phyloP scores from a whole-genome alignment of 2,888 invertebrate genomes.

The Drosophila aldrichi region DNA sequence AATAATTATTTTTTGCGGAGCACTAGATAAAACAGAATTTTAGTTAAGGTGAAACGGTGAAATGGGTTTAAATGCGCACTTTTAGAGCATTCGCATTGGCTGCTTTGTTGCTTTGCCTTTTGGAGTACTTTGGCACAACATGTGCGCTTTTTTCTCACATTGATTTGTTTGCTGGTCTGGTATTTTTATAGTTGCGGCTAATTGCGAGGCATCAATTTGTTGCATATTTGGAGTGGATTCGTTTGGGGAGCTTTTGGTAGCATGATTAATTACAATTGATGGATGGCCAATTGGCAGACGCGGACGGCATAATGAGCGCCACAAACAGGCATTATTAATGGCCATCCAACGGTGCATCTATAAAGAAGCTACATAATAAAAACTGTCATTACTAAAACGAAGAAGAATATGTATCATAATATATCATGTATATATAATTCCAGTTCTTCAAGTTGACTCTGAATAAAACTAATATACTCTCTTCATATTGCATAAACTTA shows the following conservation, averaged over 20 bases:
- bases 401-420: no score
- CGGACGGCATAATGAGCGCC: conserved; percentile 59
- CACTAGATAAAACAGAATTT: no score
- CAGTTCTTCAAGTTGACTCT: neutral
- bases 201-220: conserved; percentile 61
- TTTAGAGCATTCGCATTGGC: no score
- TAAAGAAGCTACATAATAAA: no score
- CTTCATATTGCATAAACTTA: no score
- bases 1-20: no score
- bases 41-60: no score
- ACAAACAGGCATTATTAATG: conserved; percentile 70
- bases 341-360: conserved; percentile 38
- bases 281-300: conserved; percentile 75
- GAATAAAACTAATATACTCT: neutral
- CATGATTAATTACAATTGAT: conserved; percentile 82
- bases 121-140: conserved; percentile 19
- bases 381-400: no score
- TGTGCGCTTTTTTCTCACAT: conserved; percentile 48
- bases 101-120: conserved; percentile 1
- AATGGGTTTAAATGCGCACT: conserved; percentile 39
- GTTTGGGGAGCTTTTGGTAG: conserved; percentile 52
- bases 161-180: no score
- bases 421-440: neutral
- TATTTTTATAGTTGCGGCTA: conserved; percentile 45
- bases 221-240: conserved; percentile 56